Conservation (phyloP, 2,113 vertebrate genomes). For the Oxyura jamaicensis region DNA sequence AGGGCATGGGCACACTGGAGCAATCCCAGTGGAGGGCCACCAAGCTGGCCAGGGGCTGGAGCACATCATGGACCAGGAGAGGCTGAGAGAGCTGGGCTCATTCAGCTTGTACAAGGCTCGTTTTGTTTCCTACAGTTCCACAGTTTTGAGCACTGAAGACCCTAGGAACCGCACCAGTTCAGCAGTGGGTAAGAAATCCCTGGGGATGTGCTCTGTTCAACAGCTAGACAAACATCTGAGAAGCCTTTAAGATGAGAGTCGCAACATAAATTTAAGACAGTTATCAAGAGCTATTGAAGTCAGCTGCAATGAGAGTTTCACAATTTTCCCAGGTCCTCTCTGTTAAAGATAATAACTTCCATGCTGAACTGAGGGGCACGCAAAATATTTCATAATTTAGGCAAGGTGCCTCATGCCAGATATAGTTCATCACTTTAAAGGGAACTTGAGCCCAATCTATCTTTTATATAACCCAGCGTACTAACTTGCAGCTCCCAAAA, state of each 20-base stretch:
- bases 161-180: neutral
- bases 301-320: neutral
- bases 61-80: fast-evolving
- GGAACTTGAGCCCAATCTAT: constrained; percentile 26
- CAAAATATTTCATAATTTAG: constrained; percentile 51
- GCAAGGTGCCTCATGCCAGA: constrained; percentile 35
- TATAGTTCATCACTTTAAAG: constrained; percentile 43
- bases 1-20: neutral
- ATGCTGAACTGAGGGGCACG: constrained; percentile 41
- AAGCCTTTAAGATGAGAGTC: neutral
- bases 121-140: neutral
- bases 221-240: neutral
- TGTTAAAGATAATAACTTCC: constrained; percentile 47
- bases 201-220: neutral
- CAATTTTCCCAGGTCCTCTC: neutral
- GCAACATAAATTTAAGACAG: neutral
- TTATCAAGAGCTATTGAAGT: neutral
- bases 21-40: neutral
- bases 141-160: neutral
- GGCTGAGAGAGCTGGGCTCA: neutral
- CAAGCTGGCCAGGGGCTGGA: neutral
- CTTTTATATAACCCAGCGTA: constrained; percentile 58
- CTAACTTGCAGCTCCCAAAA: constrained; percentile 54
- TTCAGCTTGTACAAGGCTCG: neutral
- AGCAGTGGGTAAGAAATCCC: neutral